These are phyloP conservation scores for Montipora cactus DNA, from an alignment of 64 coral and sea anemone genomes.

Conservation along the genomic window DNA sequence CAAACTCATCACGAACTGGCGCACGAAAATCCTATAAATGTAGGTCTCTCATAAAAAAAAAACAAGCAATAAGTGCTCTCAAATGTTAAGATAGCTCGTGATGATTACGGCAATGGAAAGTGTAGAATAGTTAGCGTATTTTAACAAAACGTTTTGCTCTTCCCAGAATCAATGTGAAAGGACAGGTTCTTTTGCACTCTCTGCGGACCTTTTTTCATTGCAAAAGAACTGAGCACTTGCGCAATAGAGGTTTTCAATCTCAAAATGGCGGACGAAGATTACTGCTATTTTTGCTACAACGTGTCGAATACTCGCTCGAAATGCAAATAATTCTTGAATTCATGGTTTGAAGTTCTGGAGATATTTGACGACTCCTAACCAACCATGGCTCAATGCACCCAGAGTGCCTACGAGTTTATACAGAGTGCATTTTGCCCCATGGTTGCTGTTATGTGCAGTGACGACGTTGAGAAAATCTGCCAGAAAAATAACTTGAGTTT, in stretches of 20 bases:
- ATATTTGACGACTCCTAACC: conserved; percentile 18
- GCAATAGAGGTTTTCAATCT: conserved; percentile 64
- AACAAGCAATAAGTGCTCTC: too few relatives aligned
- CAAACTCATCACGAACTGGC: too few relatives aligned
- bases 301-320: conserved; percentile 30
- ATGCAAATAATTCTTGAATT: neutral
- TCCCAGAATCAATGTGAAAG: too few relatives aligned
- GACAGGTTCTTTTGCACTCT: neutral
- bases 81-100: too few relatives aligned
- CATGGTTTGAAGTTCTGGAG: conserved; percentile 20
- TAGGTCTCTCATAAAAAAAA: too few relatives aligned
- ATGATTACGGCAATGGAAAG: too few relatives aligned
- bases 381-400: conserved; percentile 94
- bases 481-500: conserved; percentile 96
- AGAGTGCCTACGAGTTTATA: conserved; percentile 90
- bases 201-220: conserved; percentile 25
- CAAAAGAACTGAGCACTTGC: conserved; percentile 55
- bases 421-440: conserved; percentile 96
- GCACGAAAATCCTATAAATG: too few relatives aligned
- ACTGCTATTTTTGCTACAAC: conserved; percentile 51
- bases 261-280: conserved; percentile 85
- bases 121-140: too few relatives aligned
- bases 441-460: conserved; percentile 96
- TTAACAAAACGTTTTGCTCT: too few relatives aligned
- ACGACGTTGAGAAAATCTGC: conserved; percentile 93